Percentiles rank a stretch among this genome's conserved stretches.
Conservation (phyloP, 1,140 invertebrate genomes). For the Ganaspis sp. region DNA sequence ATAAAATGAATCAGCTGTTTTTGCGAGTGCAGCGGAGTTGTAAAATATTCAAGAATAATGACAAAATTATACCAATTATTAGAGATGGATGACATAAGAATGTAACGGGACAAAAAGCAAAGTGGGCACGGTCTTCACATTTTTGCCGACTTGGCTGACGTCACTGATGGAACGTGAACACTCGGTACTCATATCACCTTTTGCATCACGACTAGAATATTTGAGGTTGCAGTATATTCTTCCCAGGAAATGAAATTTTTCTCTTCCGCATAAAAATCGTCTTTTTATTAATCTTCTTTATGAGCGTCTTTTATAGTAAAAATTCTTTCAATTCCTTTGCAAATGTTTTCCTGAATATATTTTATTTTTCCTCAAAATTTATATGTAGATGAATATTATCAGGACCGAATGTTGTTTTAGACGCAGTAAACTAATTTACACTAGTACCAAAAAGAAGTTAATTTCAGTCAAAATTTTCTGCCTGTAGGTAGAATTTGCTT, state of each 20-base stretch:
- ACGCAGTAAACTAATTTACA: too few relatives aligned
- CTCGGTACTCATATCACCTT: conserved; percentile 3
- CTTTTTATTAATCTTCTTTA: conserved; percentile 15
- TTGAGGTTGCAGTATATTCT: conserved; percentile 6
- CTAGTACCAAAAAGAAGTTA: too few relatives aligned
- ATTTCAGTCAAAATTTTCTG: too few relatives aligned
- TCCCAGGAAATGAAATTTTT: conserved; percentile 16
- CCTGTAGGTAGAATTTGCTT: too few relatives aligned
- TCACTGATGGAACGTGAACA: conserved; percentile 17
- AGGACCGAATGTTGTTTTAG: too few relatives aligned
- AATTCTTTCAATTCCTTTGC: not conserved
- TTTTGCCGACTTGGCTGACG: conserved; percentile 23
- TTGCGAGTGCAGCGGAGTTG: not conserved
- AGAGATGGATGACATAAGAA: conserved; percentile 1
- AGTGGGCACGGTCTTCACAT: conserved; percentile 11
- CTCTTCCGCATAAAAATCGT: not conserved
- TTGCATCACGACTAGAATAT: conserved; percentile 20
- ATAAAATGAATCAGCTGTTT: not conserved
- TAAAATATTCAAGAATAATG: not conserved
- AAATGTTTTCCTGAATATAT: too few relatives aligned
- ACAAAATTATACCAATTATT: not conserved
- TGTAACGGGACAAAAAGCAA: not conserved
- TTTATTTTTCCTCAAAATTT: too few relatives aligned
- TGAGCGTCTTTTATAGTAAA: not conserved
- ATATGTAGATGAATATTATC: too few relatives aligned